A percentile compares a stretch with the other conserved stretches of the same genome.
These are phyloP conservation scores for Choloepus hoffmanni DNA, from an alignment of 2,113 vertebrate species.

Conservation along the genomic window DNA sequence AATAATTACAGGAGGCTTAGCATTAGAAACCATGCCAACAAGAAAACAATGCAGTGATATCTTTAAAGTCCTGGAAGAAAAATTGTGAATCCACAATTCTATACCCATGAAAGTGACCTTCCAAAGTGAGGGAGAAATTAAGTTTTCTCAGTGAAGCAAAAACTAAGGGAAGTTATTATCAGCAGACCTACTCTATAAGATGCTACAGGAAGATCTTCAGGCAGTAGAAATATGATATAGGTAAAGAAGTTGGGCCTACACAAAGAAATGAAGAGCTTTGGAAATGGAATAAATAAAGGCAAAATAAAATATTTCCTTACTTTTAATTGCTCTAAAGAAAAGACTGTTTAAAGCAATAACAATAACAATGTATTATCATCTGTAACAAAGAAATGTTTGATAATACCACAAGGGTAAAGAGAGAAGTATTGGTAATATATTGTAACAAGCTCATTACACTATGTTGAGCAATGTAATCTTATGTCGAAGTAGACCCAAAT, in stretches of 20 bases:
- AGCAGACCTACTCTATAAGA: background rate
- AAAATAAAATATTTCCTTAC: background rate
- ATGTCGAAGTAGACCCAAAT: background rate
- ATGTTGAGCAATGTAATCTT: background rate
- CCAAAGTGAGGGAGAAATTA: background rate
- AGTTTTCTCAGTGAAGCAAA: background rate
- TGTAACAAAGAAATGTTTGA: background rate
- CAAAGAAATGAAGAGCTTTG: background rate
- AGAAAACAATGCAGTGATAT: background rate
- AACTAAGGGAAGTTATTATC: background rate
- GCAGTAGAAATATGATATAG: background rate
- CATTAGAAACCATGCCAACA: background rate
- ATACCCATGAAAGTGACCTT: background rate
- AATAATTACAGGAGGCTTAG: background rate
- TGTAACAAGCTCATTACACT: background rate
- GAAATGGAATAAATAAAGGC: background rate
- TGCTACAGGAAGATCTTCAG: background rate
- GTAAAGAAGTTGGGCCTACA: background rate
- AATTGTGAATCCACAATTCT: background rate
- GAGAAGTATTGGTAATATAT: background rate
- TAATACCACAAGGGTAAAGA: background rate
- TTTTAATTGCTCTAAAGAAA: background rate
- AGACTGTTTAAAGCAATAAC: background rate
- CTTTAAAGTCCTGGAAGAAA: background rate
- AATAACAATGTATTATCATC: background rate